phyloP scores from a whole-genome alignment of 2,888 invertebrate species.

The Desoria tigrina region DNA sequence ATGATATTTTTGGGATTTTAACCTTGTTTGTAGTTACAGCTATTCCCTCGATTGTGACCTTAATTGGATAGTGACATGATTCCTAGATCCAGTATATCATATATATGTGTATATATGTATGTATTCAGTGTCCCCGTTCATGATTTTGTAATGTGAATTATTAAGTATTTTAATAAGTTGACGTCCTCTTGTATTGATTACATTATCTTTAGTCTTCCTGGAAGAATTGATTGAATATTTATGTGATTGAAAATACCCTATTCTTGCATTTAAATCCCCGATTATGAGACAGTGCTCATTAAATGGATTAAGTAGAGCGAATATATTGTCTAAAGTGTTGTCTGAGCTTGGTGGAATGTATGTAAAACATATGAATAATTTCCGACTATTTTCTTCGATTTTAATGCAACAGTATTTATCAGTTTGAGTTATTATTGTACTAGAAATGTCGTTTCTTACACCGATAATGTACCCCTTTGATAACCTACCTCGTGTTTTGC shows the following conservation, averaged over 20 bases:
- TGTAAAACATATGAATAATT: background rate
- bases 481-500: background rate
- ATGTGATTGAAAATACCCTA: background rate
- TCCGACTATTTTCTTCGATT: too few relatives aligned
- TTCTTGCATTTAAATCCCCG: slow-evolving; percentile 5
- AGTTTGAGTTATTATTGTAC: background rate
- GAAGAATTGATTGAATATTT: background rate
- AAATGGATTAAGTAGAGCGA: background rate
- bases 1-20: background rate
- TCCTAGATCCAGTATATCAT: slow-evolving; percentile 6
- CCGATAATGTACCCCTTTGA: slow-evolving; percentile 1
- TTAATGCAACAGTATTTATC: background rate
- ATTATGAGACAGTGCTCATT: background rate
- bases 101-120: background rate
- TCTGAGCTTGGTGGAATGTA: background rate
- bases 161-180: background rate
- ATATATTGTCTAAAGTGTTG: background rate
- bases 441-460: background rate
- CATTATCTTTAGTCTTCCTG: background rate
- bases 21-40: too few relatives aligned
- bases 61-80: background rate
- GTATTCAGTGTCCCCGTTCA: slow-evolving; percentile 7
- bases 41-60: too few relatives aligned
- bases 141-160: background rate
- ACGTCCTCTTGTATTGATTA: background rate